These are phyloP conservation scores for Saturnia pavonia DNA, from an alignment of 2,888 invertebrate genomes.

Conservation along the genomic window DNA sequence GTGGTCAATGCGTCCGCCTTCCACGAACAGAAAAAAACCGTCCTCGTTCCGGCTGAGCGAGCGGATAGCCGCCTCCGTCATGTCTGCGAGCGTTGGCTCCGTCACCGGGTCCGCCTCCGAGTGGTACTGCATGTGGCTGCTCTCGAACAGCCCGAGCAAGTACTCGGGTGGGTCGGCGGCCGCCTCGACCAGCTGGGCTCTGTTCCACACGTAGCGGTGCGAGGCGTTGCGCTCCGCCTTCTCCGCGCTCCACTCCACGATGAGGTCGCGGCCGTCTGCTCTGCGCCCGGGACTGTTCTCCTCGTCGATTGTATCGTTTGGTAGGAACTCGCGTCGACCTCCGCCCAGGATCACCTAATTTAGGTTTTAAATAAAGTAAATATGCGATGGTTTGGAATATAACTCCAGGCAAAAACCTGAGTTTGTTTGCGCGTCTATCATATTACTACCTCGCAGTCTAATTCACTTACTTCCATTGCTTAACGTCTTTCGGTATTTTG, in stretches of 20 bases:
- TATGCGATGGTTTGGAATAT: neutral
- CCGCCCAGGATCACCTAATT: conserved; percentile 87
- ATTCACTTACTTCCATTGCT: no score
- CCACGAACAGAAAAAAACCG: conserved; percentile 91
- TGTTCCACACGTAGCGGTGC: conserved; percentile 81
- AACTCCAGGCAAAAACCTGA: neutral
- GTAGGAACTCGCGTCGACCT: conserved; percentile 85
- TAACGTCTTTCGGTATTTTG: no score
- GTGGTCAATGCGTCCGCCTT: conserved; percentile 85
- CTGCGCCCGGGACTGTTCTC: conserved; percentile 71
- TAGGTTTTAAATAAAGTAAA: conserved; percentile 20
- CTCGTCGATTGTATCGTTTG: conserved; percentile 76
- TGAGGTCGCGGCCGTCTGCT: conserved; percentile 84
- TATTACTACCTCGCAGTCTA: neutral
- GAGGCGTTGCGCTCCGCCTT: conserved; percentile 59
- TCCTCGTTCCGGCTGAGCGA: conserved; percentile 83
- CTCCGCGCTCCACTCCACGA: conserved; percentile 83
- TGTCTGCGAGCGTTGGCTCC: conserved; percentile 72
- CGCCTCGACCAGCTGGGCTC: conserved; percentile 74
- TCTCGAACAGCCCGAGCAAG: conserved; percentile 83
- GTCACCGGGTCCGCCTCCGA: conserved; percentile 71
- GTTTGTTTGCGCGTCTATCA: neutral
- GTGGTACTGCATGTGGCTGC: conserved; percentile 85
- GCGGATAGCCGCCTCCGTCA: conserved; percentile 84
- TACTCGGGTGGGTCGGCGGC: conserved; percentile 80